Base-by-base conservation (phyloP, 2,888 invertebrate genomes). In the Cerastis leucographa region DNA sequence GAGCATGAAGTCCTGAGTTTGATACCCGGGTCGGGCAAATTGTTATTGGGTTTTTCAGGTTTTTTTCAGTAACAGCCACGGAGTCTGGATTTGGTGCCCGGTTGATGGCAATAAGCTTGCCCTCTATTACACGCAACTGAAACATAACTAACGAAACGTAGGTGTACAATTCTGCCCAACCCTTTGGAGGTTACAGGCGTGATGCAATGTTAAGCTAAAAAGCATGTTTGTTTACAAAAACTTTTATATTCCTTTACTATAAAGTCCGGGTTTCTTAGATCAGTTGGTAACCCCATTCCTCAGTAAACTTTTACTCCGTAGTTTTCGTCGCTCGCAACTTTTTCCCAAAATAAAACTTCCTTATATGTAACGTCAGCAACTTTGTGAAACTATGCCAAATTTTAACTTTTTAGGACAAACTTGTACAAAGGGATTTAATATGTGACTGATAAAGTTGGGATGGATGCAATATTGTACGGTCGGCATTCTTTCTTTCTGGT, bases 351-450 rank as follows among this genome's bases (percentile, higher is more conserved):
- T 25, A 69, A 82, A 80, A 77, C 29, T 82, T 70, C 61, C 49
- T 12, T 44, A 12, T n/a, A 35, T 42, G 74, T 81, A 44, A 68
- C 75, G 22, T 51, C 29, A 44, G 70, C 9, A 54, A 81, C 67
- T 84, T 80, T 12, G 56, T 65, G 65, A 73, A 74, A 80, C 84
- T 84, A 84, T 73, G 71, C 40, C 78, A 77, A 80, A 77, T 76
- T 81, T 76, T 44, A 69, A 80, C 77, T 66, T 59, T 44, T 49
- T 40, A 22, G n/a, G 44, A 51, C 51, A 46, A 76, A 65, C 59
- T 76, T 40, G 14, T 42, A 59, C 83, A 54, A 69, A 69, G 82
- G 29, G 19, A 80, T 83, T 59, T 83, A 66, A 51, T 68, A 82
- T 64, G 67, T 51, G 9, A 76, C 56, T 29, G 66, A 74, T n/a